Evolutionary conservation across 2,113 vertebrate species (phyloP).

Genomic region (Peromyscus leucopus): DNA sequence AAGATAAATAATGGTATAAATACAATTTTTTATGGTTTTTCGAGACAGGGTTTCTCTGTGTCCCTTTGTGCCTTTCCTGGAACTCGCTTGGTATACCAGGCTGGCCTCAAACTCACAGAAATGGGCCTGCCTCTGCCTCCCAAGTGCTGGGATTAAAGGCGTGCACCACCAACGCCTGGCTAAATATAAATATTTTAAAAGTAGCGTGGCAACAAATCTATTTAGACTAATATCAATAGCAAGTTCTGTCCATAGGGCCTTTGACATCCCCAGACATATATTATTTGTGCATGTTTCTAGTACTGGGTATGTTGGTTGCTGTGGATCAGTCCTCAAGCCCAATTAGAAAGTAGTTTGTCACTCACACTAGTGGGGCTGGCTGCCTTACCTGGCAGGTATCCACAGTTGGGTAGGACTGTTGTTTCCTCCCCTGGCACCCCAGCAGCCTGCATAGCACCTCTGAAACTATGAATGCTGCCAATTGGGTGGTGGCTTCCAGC

Average conservation of each 20-base stretch:
- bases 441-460: neutral
- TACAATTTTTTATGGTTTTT: no score
- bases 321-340: neutral
- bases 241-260: neutral
- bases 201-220: neutral
- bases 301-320: neutral
- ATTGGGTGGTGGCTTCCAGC: neutral
- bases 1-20: neutral
- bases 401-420: neutral
- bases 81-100: no score
- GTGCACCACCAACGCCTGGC: no score
- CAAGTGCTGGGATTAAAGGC: neutral
- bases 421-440: rapidly evolving
- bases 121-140: neutral
- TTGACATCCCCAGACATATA: neutral
- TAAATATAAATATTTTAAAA: neutral
- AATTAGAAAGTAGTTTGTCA: neutral
- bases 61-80: no score
- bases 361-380: neutral
- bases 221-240: neutral
- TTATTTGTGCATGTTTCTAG: neutral
- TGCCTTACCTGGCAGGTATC: neutral
- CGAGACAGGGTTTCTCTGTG: no score
- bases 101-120: neutral
- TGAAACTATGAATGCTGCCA: neutral